Conservation (phyloP, 2,888 invertebrate species). For the Escarpia spicata region DNA sequence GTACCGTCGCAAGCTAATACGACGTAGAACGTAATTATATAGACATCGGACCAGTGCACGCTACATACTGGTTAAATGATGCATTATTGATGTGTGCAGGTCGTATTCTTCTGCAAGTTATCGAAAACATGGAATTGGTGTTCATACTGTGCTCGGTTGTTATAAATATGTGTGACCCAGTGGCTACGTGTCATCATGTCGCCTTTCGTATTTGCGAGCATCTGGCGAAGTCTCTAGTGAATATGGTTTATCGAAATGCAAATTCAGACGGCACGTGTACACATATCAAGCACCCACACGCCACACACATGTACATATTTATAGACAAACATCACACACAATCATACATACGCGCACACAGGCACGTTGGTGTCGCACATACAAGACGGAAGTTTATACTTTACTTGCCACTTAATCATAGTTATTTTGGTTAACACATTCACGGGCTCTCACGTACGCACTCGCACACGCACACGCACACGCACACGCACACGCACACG, state of each 20-base stretch:
- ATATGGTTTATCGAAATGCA: not conserved
- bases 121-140: constrained; percentile 4
- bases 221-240: not conserved
- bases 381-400: no score
- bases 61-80: not conserved
- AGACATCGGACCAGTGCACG: not conserved
- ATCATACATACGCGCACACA: no score
- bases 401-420: no score
- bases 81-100: not conserved
- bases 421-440: not conserved
- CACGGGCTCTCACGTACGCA: not conserved
- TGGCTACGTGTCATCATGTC: not conserved
- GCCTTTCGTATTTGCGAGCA: not conserved
- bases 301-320: not conserved
- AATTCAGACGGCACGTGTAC: not conserved
- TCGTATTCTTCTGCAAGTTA: not conserved
- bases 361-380: no score
- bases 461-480: not conserved
- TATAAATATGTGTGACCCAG: not conserved
- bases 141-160: not conserved
- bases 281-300: not conserved
- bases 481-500: no score
- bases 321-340: no score
- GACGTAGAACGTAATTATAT: not conserved
- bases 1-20: not conserved